phyloP scores from a whole-genome alignment of 2,888 invertebrate species.

The Cerastoderma edule region DNA sequence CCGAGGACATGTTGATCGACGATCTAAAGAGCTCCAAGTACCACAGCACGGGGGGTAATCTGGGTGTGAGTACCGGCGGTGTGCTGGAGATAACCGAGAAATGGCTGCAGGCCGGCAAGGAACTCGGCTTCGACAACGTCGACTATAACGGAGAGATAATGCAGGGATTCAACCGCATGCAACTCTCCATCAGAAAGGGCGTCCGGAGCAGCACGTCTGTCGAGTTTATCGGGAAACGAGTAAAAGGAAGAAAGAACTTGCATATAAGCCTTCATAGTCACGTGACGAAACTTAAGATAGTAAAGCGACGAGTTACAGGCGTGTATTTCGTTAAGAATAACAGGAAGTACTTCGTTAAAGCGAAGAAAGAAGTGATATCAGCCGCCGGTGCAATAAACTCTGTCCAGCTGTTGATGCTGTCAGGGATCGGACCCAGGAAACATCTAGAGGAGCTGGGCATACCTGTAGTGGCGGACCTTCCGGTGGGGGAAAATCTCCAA shows the following conservation, averaged over 20 bases:
- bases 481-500: conserved; percentile 64
- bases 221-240: conserved; percentile 29
- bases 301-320: conserved; percentile 72
- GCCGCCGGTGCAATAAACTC: no score
- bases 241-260: conserved; percentile 24
- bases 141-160: conserved; percentile 45
- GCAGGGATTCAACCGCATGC: conserved; percentile 33
- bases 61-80: conserved; percentile 15
- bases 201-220: conserved; percentile 29
- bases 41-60: conserved; percentile 18
- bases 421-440: conserved; percentile 81
- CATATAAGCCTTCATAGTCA: conserved; percentile 47
- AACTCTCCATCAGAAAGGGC: conserved; percentile 33
- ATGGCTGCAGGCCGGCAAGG: conserved; percentile 32
- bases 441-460: conserved; percentile 79
- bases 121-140: conserved; percentile 30
- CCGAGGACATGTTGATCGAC: conserved; percentile 20
- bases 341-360: no score
- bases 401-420: no score
- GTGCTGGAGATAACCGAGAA: conserved; percentile 7
- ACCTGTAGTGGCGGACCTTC: conserved; percentile 74
- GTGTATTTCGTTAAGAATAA: no score
- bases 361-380: no score
- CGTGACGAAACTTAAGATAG: conserved; percentile 68
- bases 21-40: conserved; percentile 14